Evolutionary conservation across 2,113 vertebrate genomes (phyloP), one percentile per base, ranked within the genome.

Genomic region (Halichoeres trimaculatus): DNA sequence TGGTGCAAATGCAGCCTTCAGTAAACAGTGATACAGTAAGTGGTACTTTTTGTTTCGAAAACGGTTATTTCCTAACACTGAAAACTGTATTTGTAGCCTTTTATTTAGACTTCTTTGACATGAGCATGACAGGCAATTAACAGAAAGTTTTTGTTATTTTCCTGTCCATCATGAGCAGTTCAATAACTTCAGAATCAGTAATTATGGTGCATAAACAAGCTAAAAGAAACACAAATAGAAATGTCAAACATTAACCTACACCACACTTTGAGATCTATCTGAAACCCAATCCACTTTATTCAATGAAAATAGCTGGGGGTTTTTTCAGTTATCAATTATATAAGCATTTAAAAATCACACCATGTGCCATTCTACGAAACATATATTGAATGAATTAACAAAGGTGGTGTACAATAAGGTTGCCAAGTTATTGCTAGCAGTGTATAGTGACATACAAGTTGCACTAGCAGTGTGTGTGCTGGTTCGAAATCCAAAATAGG

Each of bases 1-100:
- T 12, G 67, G 54, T 54, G 45, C 41, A 62, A 58, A 68, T 22
- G 12, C 14, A 71, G 36, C 16, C 19, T 62, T 74, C 11, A 19
- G 40, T 61, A 41, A 58, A 61, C 47, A 5, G 53, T 36, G 36
- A 65, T 35, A 57, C 41, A 41, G 61, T 35, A 30, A 57, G 57
- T n/a, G 17, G 1, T n/a, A 0, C 2, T 57, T 53, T 45, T 19
- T 45, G 11, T 12, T 63, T 24, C 40, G 13, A 52, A 11, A 64
- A 40, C 35, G 30, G 24, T 40, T 22, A 60, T 56, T 58, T 59
- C 19, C 52, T 5, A 19, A 53, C 58, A 26, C 50, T 14, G n/a
- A 40, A 13, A 41, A 36, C 22, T 57, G 26, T 30, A 30, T 30
- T 40, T 54, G 0, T 53, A n/a, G 36, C 12, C 19, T 20, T 65